Evolutionary conservation across 2,888 invertebrate species (phyloP).

Genomic region (Tenthredo livida): DNA sequence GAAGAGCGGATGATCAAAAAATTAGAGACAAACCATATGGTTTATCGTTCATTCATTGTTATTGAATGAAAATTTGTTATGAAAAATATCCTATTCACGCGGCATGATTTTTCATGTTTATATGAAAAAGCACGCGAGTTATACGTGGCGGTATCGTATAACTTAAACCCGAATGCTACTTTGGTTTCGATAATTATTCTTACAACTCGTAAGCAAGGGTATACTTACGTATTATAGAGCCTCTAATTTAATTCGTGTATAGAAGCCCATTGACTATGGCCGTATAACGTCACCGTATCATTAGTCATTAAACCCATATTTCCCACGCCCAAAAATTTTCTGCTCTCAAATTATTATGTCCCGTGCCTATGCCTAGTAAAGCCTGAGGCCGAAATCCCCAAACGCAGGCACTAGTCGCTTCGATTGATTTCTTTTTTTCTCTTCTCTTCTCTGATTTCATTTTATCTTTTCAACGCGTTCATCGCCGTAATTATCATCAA

Average conservation of each 20-base stretch:
- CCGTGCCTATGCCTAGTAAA: background rate
- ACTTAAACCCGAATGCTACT: background rate
- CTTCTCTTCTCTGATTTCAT: background rate
- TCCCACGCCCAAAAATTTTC: constrained; percentile 39
- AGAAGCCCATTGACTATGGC: background rate
- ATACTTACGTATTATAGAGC: constrained; percentile 4
- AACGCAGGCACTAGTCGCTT: constrained; percentile 2
- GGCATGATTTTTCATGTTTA: too few species aligned
- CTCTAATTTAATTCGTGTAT: background rate
- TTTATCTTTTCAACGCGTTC: background rate
- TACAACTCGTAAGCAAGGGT: background rate
- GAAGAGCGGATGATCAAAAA: too few species aligned
- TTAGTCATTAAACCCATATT: constrained; percentile 16
- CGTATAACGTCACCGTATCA: constrained; percentile 27
- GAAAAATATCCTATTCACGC: too few species aligned
- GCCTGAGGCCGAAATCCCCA: background rate
- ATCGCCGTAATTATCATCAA: constrained; percentile 2
- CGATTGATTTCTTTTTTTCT: background rate
- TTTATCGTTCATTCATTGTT: too few species aligned
- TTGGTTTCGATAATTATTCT: background rate
- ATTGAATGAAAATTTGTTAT: too few species aligned
- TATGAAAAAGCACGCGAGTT: too few species aligned
- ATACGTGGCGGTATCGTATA: too few species aligned
- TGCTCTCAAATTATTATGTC: background rate
- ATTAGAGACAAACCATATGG: too few species aligned